phyloP scores from a whole-genome alignment of 2,113 vertebrate species.

The Sander vitreus region DNA sequence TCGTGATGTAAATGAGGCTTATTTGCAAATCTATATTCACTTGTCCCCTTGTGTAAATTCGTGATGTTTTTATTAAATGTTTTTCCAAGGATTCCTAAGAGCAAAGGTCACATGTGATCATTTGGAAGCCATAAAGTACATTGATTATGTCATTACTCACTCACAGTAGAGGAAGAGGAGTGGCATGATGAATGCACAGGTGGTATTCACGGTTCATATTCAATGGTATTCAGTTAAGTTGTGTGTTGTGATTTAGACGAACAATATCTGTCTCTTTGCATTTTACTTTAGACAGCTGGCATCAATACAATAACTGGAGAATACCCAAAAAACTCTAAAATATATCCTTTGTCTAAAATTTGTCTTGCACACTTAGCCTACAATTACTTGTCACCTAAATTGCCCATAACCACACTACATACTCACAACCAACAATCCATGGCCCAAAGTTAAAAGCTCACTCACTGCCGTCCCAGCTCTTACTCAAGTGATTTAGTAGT shows the following conservation, averaged over 20 bases:
- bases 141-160: slow-evolving; percentile 62
- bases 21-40: background rate
- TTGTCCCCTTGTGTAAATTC: background rate
- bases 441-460: slow-evolving; percentile 53
- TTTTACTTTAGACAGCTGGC: background rate
- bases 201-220: background rate
- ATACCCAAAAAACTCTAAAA: background rate
- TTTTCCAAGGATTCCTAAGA: slow-evolving; percentile 32
- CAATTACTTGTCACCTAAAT: slow-evolving; percentile 32
- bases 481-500: slow-evolving; percentile 62
- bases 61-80: slow-evolving; percentile 26
- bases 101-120: slow-evolving; percentile 62
- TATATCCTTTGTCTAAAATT: slow-evolving; percentile 22
- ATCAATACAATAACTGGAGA: slow-evolving; percentile 11
- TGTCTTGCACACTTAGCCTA: slow-evolving; percentile 1
- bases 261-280: background rate
- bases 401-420: slow-evolving; percentile 14
- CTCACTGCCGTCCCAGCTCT: slow-evolving; percentile 42
- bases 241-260: background rate
- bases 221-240: too few relatives aligned
- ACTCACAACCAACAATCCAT: slow-evolving; percentile 23
- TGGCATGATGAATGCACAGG: background rate
- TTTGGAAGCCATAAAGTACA: slow-evolving; percentile 49
- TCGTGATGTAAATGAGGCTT: slow-evolving; percentile 4
- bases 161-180: slow-evolving; percentile 29